Evolutionary conservation across 2,888 invertebrate species (phyloP).

Genomic region (Eupsilia transversa): DNA sequence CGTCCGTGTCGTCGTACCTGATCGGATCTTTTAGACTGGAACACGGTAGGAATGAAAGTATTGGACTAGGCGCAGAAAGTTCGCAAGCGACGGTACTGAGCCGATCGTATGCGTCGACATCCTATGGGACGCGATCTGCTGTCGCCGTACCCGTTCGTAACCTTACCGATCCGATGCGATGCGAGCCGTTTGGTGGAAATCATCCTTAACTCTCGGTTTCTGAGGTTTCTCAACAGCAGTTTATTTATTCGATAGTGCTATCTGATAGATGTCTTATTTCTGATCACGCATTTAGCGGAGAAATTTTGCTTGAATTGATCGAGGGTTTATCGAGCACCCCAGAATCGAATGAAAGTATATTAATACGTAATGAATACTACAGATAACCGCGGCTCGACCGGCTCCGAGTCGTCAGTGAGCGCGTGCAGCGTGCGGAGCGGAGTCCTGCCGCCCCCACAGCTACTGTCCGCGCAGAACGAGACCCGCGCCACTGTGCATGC

Average conservation of each 20-base stretch:
- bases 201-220: neutral
- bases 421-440: constrained; percentile 76
- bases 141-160: too few species aligned
- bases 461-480: constrained; percentile 86
- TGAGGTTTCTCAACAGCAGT: neutral
- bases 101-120: too few species aligned
- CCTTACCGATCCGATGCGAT: too few species aligned
- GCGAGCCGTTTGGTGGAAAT: too few species aligned
- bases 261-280: neutral
- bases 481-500: constrained; percentile 82
- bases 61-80: too few species aligned
- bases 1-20: too few species aligned
- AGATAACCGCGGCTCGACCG: constrained; percentile 86
- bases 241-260: neutral
- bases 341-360: neutral
- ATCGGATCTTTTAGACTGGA: too few species aligned
- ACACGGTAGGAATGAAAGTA: too few species aligned
- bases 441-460: constrained; percentile 83
- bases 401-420: constrained; percentile 81
- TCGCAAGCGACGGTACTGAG: too few species aligned
- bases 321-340: neutral
- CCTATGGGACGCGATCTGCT: too few species aligned
- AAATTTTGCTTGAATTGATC: neutral
- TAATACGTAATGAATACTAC: neutral
- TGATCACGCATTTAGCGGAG: neutral